A percentile compares a stretch with the other conserved stretches of the same genome.
These are phyloP conservation scores for Halocaridina rubra DNA, from an alignment of 2,888 invertebrate species.

Conservation along the genomic window DNA sequence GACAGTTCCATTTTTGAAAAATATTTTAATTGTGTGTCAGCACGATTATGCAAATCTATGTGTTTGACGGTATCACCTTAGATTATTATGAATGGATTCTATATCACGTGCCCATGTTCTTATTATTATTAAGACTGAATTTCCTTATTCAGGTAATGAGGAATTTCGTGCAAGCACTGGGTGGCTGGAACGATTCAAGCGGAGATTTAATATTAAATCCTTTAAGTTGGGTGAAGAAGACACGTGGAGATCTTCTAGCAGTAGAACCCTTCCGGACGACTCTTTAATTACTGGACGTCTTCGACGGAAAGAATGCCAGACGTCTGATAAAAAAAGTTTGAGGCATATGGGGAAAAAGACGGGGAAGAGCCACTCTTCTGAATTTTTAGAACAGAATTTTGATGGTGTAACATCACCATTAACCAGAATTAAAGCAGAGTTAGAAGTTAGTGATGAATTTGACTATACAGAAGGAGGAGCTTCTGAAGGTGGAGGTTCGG, in stretches of 20 bases:
- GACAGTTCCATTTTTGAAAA: too few species aligned
- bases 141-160: background rate
- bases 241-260: slow-evolving; percentile 2
- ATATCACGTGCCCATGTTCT: too few species aligned
- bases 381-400: background rate
- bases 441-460: slow-evolving; percentile 6
- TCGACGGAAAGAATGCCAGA: background rate
- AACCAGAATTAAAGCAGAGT: slow-evolving; percentile 15
- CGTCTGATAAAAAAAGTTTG: background rate
- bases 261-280: background rate
- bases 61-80: too few species aligned
- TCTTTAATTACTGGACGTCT: background rate
- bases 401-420: background rate
- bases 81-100: too few species aligned
- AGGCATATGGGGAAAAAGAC: background rate
- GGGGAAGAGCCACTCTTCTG: background rate
- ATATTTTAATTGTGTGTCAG: too few species aligned
- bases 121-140: too few species aligned
- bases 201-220: slow-evolving; percentile 36
- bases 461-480: slow-evolving; percentile 8
- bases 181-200: slow-evolving; percentile 41
- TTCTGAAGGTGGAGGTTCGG: too few species aligned
- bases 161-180: slow-evolving; percentile 40
- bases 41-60: too few species aligned
- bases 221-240: slow-evolving; percentile 22